Evolutionary conservation across 2,113 vertebrate species (phyloP), one percentile per base, ranked within the genome.

Genomic region (Piaya cayana): DNA sequence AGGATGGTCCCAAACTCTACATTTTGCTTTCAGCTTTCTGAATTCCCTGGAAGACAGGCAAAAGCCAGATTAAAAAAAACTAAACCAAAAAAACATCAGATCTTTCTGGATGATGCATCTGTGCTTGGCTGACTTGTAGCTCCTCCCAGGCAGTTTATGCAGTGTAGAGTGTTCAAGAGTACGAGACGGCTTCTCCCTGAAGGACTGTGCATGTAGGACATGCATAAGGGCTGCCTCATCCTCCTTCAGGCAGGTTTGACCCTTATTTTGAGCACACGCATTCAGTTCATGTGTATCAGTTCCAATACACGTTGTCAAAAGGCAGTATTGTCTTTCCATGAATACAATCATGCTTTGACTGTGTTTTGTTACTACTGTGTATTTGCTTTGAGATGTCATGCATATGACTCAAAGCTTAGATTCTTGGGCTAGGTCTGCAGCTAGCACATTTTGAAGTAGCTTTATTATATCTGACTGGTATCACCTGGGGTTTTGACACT

Each of bases 21-120:
- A n/a, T 62, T 88, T 86, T 74, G 18, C 13, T 62, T 65, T 72
- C 52, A 45, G 32, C n/a, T 88, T 36, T 56, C 20, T 36, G 58
- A 70, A 69, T 42, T 87, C 49, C 36, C 20, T 52, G 34, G 12
- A 86, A 74, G 34, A 58, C 4, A 65, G 30, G 36, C 60, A 56
- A 72, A 76, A 70, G 20, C 37, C 26, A 60, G 15, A 16, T 26
- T 19, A 29, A 16, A 72, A 76, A 45, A 45, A 29, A 16, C 69
- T 71, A 45, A 45, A 45, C 43, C 39, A 9, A 39, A 39, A 39
- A 9, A 39, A 39, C 39, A n/a, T n/a, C n/a, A 34, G 3, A 15
- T 49, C 10, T 67, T 34, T 70, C 42, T 70, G 56, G 30, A 23
- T 0, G 0, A 55, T 14, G 17, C 26, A 30, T 32, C 22, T 64